Base-by-base conservation (phyloP, 2,113 vertebrate species). In the Rhinolophus ferrumequinum region DNA sequence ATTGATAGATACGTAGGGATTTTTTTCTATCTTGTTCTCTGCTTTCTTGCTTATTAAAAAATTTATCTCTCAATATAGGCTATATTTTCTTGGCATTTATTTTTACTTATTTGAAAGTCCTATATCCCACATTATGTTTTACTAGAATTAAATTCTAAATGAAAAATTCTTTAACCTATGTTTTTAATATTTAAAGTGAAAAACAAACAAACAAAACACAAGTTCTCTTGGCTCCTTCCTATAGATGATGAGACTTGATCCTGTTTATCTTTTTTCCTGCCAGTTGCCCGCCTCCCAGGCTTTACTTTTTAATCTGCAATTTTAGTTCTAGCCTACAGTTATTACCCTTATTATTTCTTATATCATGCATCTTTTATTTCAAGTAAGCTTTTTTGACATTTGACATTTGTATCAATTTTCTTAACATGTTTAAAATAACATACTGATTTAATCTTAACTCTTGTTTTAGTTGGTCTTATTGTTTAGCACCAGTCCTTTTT, bases 111-210 rank as follows among this genome's bases (percentile, higher is more conserved):
- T 92, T 73, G 41, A 67, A 86, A 56, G 9, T 44, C 6, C 1
- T 92, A 73, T 89, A 86, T 70, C 13, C n/a, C 16, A 38, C 5
- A 72, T 56, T 35, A 24, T 56, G 4, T 90, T 93, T 87, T 44
- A 62, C 11, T 72, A 77, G 50, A n/a, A 75, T 79, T 92, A 75
- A 73, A 28, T 72, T 95, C 30, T 52, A 96, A 72, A 70, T 73
- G 84, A 21, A 84, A 75, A 66, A 79, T 89, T 89, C 2, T 82
- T 95, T 54, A 94, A 62, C 18, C 41, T 79, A 2, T 47, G 10
- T 47, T 85, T 88, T 67, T 58, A 88, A 52, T 70, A 79, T 64
- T 73, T 64, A 76, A 82, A 87, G 35, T 81, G 2, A 64, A 60
- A 58, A 58, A 58, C 56, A 58, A 58, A 58, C 56, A 60, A 64